A percentile compares a stretch with the other conserved stretches of the same genome.
phyloP scores from a whole-genome alignment of 2,797 vertebrate species.

The Rhinichthys osculus region DNA sequence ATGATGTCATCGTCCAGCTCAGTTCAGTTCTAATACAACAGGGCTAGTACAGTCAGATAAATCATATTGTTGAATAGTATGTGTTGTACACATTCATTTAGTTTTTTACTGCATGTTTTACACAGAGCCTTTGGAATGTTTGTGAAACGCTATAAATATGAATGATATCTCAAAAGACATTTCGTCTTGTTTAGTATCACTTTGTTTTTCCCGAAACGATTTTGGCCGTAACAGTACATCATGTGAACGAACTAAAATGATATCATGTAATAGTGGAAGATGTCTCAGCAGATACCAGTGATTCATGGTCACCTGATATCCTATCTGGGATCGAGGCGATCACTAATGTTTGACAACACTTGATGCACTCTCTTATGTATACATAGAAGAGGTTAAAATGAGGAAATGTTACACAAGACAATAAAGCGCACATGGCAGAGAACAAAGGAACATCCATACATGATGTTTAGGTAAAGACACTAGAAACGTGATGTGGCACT shows the following conservation, averaged over 20 bases:
- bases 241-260: background rate
- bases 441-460: background rate
- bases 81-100: background rate
- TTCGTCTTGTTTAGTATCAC: background rate
- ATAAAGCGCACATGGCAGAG: background rate
- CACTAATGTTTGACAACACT: constrained; percentile 27
- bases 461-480: background rate
- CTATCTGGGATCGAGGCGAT: constrained; percentile 5
- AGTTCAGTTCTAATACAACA: too few species aligned
- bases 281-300: background rate
- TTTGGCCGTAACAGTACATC: background rate
- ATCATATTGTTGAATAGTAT: too few species aligned
- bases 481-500: background rate
- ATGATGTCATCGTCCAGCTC: too few species aligned
- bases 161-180: background rate
- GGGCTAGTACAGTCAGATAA: too few species aligned
- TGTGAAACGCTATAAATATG: background rate
- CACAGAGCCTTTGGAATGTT: background rate
- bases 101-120: background rate
- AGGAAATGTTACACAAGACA: background rate
- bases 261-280: background rate
- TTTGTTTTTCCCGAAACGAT: background rate
- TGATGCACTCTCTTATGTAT: background rate
- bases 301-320: constrained; percentile 17
- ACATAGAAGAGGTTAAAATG: background rate